These are phyloP conservation scores for Drosophila kepulauana DNA, from an alignment of 1,140 invertebrate species.

Conservation along the genomic window DNA sequence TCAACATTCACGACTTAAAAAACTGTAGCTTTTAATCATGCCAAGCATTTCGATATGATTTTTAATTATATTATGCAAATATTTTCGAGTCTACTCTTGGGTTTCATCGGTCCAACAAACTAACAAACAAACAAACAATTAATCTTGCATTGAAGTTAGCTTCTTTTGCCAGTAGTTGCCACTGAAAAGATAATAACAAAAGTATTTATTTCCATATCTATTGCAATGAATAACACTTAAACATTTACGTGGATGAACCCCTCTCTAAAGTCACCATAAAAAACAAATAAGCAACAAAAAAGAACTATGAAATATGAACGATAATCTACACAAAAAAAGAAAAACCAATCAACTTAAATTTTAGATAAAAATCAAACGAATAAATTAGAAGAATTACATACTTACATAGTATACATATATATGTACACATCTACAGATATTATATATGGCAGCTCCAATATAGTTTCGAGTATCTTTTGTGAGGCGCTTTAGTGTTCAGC, in stretches of 20 bases:
- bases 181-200: conserved; percentile 19
- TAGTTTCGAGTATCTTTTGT: conserved; percentile 66
- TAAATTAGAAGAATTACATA: conserved; percentile 27
- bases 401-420: conserved; percentile 30
- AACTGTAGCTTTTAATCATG: conserved; percentile 79
- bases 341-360: conserved; percentile 22
- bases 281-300: not conserved
- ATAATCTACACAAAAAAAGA: conserved; percentile 3
- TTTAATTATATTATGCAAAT: conserved; percentile 38
- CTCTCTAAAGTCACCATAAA: conserved; percentile 10
- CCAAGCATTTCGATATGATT: conserved; percentile 74
- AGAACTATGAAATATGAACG: conserved; percentile 9
- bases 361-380: conserved; percentile 25
- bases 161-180: conserved; percentile 27
- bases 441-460: conserved; percentile 67
- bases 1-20: conserved; percentile 39
- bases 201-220: conserved; percentile 30
- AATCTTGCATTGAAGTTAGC: conserved; percentile 3
- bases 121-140: conserved; percentile 24
- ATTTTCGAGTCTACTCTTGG: conserved; percentile 43
- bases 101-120: conserved; percentile 29
- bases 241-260: not conserved
- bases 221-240: conserved; percentile 29
- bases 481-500: conserved; percentile 77
- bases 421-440: conserved; percentile 26